Evolutionary conservation across 2,888 invertebrate genomes (phyloP), one percentile per base, ranked within the genome.

Genomic region (Orthonychiurus folsomi): DNA sequence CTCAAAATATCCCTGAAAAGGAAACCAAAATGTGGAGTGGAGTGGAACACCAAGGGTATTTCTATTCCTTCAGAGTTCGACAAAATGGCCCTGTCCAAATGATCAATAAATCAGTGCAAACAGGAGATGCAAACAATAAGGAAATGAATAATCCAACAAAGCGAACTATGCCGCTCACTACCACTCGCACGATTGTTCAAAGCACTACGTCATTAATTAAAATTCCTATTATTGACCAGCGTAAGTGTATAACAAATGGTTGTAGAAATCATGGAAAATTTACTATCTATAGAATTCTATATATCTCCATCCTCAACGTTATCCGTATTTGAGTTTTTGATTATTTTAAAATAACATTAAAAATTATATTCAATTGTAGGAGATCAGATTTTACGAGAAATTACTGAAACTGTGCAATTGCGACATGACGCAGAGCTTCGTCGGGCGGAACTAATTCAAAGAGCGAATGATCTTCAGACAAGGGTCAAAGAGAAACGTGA

Each of bases 61-160:
- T 70, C 52, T 73, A 73, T 48, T 70, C 73, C 3, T 71, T 73
- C 50, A 63, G 73, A 56, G 73, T 73, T 23, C 60, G 73, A 25
- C 71, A 73, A 56, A 65, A 69, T 12, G 73, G 73, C 3, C 69
- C 73, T 18, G 73, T 73, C n/a, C 71, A 71, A 63, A 71, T 73
- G 71, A 50, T 71, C 56, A 71, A 73, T 60, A 73, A 72, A 58
- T 59, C 61, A 9, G 67, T 70, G 55, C 73, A 73, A 59, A 72
- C 73, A 1, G 59, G 59, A 25, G 28, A 55, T 28, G 53, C 37
- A 52, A 50, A 66, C 58, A 52, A 80, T 78, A 80, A 77, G 79
- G 66, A 74, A 79, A 21, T 69, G 70, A 53, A 77, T 62, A 21
- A 52, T 23, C 37, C 37, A 9, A 37, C 9, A 9, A 37, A 37